Evolutionary conservation across 1,140 invertebrate genomes (phyloP).

Genomic region (Goniozus legneri): DNA sequence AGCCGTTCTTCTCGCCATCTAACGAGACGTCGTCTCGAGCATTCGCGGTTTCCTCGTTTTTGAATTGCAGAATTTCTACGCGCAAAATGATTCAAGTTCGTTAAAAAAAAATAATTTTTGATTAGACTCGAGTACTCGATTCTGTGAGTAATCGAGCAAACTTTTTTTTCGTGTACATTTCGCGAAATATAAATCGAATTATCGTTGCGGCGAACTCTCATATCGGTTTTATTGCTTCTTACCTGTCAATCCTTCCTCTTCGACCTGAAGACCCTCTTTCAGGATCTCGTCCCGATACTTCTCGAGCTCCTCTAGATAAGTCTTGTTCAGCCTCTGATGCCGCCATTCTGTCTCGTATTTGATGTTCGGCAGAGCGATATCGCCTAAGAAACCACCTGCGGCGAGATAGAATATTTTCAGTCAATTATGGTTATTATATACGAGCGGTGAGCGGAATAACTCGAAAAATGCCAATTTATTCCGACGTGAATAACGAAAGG

Average conservation of each 20-base stretch:
- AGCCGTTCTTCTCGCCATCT: slow-evolving; percentile 21
- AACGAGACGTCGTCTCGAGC: no score
- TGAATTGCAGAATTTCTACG: slow-evolving; percentile 44
- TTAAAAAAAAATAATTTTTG: no score
- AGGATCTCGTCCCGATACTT: slow-evolving; percentile 74
- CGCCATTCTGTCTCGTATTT: slow-evolving; percentile 58
- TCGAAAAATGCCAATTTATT: no score
- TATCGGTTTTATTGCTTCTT: slow-evolving; percentile 5
- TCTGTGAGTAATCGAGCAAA: background rate
- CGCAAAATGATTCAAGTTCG: no score
- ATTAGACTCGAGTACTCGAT: no score
- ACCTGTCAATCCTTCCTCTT: slow-evolving; percentile 75
- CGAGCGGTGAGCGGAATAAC: no score
- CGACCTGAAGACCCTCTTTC: slow-evolving; percentile 74
- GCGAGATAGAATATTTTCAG: no score
- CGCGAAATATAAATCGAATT: background rate
- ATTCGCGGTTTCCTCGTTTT: slow-evolving; percentile 24
- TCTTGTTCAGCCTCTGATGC: slow-evolving; percentile 61
- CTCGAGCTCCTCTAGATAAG: slow-evolving; percentile 68
- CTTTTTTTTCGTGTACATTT: slow-evolving; percentile 1
- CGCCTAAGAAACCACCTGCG: slow-evolving; percentile 74
- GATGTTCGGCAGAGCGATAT: slow-evolving; percentile 73
- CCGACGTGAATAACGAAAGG: no score
- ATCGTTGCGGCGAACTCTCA: no score
- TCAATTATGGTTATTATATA: no score